A percentile compares a stretch with the other conserved stretches of the same genome.
Evolutionary conservation across 2,888 invertebrate species (phyloP).

Genomic region (Pseudolycoriella hygida): DNA sequence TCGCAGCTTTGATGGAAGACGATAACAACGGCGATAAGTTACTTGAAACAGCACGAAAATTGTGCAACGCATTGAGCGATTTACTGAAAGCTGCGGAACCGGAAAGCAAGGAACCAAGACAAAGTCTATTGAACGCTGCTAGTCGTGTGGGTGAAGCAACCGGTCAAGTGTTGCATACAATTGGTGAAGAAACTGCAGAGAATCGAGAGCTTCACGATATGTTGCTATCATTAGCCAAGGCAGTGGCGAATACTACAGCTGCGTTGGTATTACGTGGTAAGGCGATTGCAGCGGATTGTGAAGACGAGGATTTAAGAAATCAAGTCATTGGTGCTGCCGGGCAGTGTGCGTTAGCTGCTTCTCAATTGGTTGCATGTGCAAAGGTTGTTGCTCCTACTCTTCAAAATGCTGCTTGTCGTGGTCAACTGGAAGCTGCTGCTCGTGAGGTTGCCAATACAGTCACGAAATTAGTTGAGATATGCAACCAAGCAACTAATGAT

Average conservation of each 20-base stretch:
- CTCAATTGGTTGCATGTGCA: slow-evolving; percentile 92
- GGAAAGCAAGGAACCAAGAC: slow-evolving; percentile 81
- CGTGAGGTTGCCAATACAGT: slow-evolving; percentile 86
- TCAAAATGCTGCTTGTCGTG: slow-evolving; percentile 66
- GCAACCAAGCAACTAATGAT: slow-evolving; percentile 53
- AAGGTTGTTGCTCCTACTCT: slow-evolving; percentile 82
- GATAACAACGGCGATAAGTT: slow-evolving; percentile 65
- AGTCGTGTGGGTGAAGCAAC: slow-evolving; percentile 94
- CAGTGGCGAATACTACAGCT: slow-evolving; percentile 95
- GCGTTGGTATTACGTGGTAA: slow-evolving; percentile 91
- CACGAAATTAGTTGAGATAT: slow-evolving; percentile 68
- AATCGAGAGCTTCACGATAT: slow-evolving; percentile 77
- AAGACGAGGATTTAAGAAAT: slow-evolving; percentile 35
- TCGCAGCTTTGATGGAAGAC: slow-evolving; percentile 90
- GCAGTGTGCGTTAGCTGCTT: slow-evolving; percentile 91
- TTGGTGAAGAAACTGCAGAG: slow-evolving; percentile 77
- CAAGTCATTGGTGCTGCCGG: slow-evolving; percentile 88
- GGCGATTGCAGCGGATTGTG: slow-evolving; percentile 81
- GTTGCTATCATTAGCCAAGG: slow-evolving; percentile 84
- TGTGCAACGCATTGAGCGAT: slow-evolving; percentile 89
- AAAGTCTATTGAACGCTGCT: slow-evolving; percentile 85
- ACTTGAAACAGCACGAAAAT: slow-evolving; percentile 76
- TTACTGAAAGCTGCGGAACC: slow-evolving; percentile 92
- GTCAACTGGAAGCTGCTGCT: slow-evolving; percentile 82
- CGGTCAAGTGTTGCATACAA: slow-evolving; percentile 79